These are phyloP conservation scores for Oreochromis tanganicae DNA, from an alignment of 2,113 vertebrate species.

Conservation along the genomic window DNA sequence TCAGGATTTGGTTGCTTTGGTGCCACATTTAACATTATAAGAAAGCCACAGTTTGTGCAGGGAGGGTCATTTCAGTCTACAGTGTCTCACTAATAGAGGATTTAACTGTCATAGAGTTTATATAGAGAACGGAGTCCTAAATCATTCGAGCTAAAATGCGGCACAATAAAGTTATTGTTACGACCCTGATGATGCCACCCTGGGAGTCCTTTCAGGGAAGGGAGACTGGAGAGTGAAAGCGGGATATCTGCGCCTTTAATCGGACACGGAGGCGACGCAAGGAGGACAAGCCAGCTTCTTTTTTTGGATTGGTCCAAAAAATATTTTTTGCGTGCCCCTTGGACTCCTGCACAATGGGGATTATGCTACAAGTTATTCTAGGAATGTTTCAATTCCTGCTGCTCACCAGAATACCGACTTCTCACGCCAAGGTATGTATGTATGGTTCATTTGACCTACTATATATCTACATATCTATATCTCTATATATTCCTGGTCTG, in stretches of 20 bases:
- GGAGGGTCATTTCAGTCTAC: neutral
- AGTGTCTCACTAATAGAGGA: neutral
- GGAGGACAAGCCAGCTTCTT: neutral
- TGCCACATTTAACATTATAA: neutral
- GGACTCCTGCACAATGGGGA: slow-evolving; percentile 75
- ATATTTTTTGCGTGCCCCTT: slow-evolving; percentile 37
- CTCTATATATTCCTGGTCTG: neutral
- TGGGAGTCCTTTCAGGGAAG: slow-evolving; percentile 34
- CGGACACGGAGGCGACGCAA: slow-evolving; percentile 9
- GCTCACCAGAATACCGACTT: slow-evolving; percentile 72
- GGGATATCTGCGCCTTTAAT: slow-evolving; percentile 27
- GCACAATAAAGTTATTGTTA: slow-evolving; percentile 30
- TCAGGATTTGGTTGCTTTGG: neutral
- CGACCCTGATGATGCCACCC: slow-evolving; percentile 39
- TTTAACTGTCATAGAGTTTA: neutral
- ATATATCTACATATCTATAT: neutral
- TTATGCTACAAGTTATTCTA: slow-evolving; percentile 79
- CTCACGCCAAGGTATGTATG: slow-evolving; percentile 70
- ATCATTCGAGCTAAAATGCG: neutral
- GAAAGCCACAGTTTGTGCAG: neutral
- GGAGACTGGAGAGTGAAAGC: slow-evolving; percentile 51
- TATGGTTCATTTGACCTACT: slow-evolving; percentile 15
- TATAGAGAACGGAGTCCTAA: neutral
- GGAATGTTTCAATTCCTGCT: slow-evolving; percentile 81
- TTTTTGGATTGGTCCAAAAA: slow-evolving; percentile 50